A percentile compares a stretch with the other conserved stretches of the same genome.
Evolutionary conservation across 2,888 invertebrate species (phyloP).

Genomic region (Cheilosia vulpina): DNA sequence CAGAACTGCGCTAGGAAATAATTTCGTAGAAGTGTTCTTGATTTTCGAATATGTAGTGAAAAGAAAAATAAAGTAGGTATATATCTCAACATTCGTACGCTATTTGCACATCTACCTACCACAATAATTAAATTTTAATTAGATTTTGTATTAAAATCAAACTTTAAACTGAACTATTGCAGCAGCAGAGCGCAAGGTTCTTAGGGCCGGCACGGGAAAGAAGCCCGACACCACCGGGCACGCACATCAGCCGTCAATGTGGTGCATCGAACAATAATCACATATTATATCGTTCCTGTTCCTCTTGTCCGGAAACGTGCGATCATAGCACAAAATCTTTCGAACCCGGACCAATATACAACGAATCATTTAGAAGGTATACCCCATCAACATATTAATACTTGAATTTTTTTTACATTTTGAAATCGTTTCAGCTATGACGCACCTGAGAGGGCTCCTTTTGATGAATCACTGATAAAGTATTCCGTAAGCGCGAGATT

Average conservation of each 20-base stretch:
- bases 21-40: background rate
- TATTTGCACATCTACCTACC: too few species aligned
- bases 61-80: background rate
- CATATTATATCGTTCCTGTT: slow-evolving; percentile 82
- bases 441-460: slow-evolving; percentile 81
- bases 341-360: slow-evolving; percentile 80
- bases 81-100: too few species aligned
- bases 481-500: slow-evolving; percentile 81
- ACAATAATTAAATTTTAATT: slow-evolving; percentile 6
- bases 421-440: slow-evolving; percentile 80
- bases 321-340: slow-evolving; percentile 83
- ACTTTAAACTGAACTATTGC: slow-evolving; percentile 74
- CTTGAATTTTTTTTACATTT: background rate
- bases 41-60: too few species aligned
- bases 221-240: slow-evolving; percentile 83
- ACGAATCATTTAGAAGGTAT: slow-evolving; percentile 83
- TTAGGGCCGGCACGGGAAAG: slow-evolving; percentile 84
- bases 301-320: slow-evolving; percentile 83
- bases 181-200: slow-evolving; percentile 85
- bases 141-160: slow-evolving; percentile 1
- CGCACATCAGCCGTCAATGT: slow-evolving; percentile 80
- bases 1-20: background rate
- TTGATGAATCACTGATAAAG: slow-evolving; percentile 82
- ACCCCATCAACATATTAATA: background rate
- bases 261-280: slow-evolving; percentile 81